Base-by-base conservation (phyloP, 2,113 vertebrate species). In the Azemiops feae region DNA sequence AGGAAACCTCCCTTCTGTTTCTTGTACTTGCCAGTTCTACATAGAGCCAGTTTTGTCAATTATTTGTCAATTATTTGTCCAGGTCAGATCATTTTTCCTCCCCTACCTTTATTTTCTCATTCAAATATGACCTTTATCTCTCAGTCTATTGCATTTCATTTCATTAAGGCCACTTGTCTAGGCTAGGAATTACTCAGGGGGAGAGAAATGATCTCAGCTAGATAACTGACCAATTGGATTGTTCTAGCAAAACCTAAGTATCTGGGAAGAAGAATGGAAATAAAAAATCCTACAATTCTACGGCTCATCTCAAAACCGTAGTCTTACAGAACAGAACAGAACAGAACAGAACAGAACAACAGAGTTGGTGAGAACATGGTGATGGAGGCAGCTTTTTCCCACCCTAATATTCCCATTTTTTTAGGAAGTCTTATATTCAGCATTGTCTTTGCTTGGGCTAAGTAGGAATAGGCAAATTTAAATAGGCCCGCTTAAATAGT, bases 71-170 rank as follows among this genome's bases (percentile, higher is more conserved):
- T 97, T 92, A 94, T 96, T 96, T 94, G 64, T 95, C 89, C 93
- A 94, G 91, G 91, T 3, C 58, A 92, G 11, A 39, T 74, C 18
- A 74, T 94, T 96, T 95, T 89, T 95, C 52, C 93, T 92, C 85
- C 94, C 55, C 92, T 90, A 95, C 91, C 89, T 94, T 18, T 96
- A 10, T 96, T 97, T 97, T 58, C 91, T 94, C 69, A 96, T 96
- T 94, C 92, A 97, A 95, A 97, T 96, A 94, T 94, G 89, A 96
- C 93, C 94, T 97, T 96, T 97, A 69, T 85, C 87, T 94, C 57
- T 96, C 87, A 91, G 94, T 95, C 58, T 91, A 92, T 57, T 92
- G 60, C 95, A 94, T 96, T 97, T 91, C 95, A 93, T 95, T 94
- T 88, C 91, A 95, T 97, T 94, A 94, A 74, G 43, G 2, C 2